These are phyloP conservation scores for Bombus superbus DNA, from an alignment of 1,140 invertebrate species.

Conservation along the genomic window DNA sequence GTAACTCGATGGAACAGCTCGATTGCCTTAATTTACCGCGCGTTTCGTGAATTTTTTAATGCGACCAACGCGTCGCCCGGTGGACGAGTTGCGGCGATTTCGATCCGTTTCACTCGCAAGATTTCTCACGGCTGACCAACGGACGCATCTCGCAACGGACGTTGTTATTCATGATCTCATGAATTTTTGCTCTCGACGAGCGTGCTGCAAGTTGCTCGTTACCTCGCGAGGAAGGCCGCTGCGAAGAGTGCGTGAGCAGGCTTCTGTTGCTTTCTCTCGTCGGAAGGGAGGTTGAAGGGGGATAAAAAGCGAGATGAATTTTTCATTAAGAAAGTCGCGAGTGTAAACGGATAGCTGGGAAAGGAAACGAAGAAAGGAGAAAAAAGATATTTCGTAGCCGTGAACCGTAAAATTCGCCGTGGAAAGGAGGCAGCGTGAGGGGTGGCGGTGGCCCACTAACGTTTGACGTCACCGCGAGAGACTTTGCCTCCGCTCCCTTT, in stretches of 20 bases:
- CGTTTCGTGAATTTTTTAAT: constrained; percentile 15
- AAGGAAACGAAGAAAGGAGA: no score
- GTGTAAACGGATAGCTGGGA: constrained; percentile 35
- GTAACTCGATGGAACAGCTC: neutral
- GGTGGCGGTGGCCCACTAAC: neutral
- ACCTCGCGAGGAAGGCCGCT: constrained; percentile 25
- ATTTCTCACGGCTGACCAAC: neutral
- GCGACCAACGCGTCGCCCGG: no score
- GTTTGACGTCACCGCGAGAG: constrained; percentile 37
- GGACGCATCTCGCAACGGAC: neutral
- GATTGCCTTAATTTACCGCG: constrained; percentile 13
- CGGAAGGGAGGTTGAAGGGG: no score
- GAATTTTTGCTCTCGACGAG: constrained; percentile 75
- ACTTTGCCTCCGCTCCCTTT: neutral
- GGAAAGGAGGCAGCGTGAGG: neutral
- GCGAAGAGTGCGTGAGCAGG: neutral
- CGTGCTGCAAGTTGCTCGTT: constrained; percentile 63
- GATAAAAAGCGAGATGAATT: constrained; percentile 23
- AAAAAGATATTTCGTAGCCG: constrained; percentile 6
- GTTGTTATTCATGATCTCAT: constrained; percentile 81
- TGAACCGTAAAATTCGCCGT: constrained; percentile 25
- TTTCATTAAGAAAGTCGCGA: constrained; percentile 42
- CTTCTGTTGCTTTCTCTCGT: neutral
- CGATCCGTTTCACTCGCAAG: neutral
- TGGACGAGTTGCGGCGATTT: neutral